A percentile compares a stretch with the other conserved stretches of the same genome.
phyloP scores from a whole-genome alignment of 2,113 vertebrate genomes.

The Puntigrus tetrazona region DNA sequence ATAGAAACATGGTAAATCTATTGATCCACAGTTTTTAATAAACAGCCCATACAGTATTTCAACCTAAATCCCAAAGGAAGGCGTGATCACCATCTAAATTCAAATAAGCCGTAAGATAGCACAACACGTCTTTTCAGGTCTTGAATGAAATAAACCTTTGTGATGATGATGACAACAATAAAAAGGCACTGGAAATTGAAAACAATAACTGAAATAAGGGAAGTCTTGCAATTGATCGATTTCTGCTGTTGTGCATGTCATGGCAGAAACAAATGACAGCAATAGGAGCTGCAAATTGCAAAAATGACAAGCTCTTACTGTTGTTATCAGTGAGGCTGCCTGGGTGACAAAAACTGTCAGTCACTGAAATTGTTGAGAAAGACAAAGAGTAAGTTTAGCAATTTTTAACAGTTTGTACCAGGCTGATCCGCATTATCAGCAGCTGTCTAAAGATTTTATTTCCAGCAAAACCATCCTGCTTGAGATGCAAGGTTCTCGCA shows the following conservation, averaged over 20 bases:
- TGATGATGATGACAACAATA: not conserved
- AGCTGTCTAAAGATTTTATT: not conserved
- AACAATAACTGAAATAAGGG: conserved; percentile 1
- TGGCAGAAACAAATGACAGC: not conserved
- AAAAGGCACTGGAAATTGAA: not conserved
- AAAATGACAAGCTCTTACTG: conserved; percentile 16
- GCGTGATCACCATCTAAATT: not conserved
- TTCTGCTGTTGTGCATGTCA: not conserved
- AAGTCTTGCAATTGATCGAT: not conserved
- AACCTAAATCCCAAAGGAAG: not conserved
- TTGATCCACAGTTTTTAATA: not conserved
- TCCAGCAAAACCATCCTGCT: not conserved
- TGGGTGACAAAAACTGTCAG: conserved; percentile 19
- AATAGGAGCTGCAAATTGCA: conserved; percentile 19
- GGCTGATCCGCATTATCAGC: conserved; percentile 18
- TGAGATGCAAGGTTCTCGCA: conserved; percentile 1
- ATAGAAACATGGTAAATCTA: not conserved
- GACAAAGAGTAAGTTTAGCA: conserved; percentile 5
- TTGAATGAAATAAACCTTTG: not conserved
- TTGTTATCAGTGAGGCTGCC: not conserved
- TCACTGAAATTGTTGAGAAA: conserved; percentile 19
- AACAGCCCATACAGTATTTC: not conserved
- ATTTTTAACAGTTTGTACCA: not conserved
- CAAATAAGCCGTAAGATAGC: not conserved
- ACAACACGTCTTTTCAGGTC: not conserved